Conservation (phyloP, 1,140 invertebrate species). For the Neuroterus valhalla region DNA sequence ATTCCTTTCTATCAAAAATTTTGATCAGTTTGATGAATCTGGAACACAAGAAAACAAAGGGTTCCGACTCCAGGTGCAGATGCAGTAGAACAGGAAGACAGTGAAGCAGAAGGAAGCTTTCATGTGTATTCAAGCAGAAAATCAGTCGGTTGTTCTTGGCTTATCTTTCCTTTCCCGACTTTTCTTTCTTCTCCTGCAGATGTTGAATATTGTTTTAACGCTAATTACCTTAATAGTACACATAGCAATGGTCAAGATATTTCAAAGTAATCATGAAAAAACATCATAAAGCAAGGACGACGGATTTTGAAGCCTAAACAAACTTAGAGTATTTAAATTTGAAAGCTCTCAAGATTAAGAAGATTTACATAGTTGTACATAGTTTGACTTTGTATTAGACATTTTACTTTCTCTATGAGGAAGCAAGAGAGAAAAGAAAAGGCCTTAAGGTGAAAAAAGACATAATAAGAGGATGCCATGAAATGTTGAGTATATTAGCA, state of each 20-base stretch:
- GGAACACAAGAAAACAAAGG: background rate
- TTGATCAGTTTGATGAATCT: background rate
- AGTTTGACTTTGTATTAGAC: too few relatives aligned
- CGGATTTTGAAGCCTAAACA: too few relatives aligned
- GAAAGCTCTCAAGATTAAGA: too few relatives aligned
- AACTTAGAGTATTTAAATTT: too few relatives aligned
- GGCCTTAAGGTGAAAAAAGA: too few relatives aligned
- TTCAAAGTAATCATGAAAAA: slow-evolving; percentile 35
- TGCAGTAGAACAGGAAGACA: background rate
- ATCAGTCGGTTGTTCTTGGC: background rate
- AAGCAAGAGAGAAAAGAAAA: too few relatives aligned
- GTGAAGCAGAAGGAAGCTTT: background rate
- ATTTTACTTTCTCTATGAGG: too few relatives aligned
- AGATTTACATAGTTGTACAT: too few relatives aligned
- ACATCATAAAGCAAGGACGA: too few relatives aligned
- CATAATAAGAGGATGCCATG: too few relatives aligned
- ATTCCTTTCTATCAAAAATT: background rate
- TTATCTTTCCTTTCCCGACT: background rate
- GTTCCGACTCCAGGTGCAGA: background rate
- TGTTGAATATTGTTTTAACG: slow-evolving; percentile 57
- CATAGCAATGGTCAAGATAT: slow-evolving; percentile 61
- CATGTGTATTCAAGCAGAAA: background rate
- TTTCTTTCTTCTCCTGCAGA: background rate
- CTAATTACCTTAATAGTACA: slow-evolving; percentile 65
- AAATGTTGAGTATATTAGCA: too few relatives aligned